Evolutionary conservation across 1,140 invertebrate genomes (phyloP), one percentile per base, ranked within the genome.

Genomic region (Maconellicoccus hirsutus): DNA sequence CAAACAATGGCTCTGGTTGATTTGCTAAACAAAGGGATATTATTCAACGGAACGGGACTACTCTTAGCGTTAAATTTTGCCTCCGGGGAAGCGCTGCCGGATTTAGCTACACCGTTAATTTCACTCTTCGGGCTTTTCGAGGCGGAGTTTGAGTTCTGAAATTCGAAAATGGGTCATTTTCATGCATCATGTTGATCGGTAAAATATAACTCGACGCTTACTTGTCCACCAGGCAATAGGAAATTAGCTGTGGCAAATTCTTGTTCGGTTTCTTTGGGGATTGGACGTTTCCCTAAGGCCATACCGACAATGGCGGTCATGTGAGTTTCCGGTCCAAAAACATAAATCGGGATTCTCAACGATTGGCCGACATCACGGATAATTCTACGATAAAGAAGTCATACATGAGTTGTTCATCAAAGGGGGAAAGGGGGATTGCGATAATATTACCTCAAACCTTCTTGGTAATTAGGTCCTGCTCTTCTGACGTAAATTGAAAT

Each of bases 261-360:
- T 74, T 85, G 80, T 75, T 87, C 81, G 39, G 83, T 78, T 26
- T 83, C 81, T 75, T 86, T 82, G 0, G 94, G 92, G 75, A 98
- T 93, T 16, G 91, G 86, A 66, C 89, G 84, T 77, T 94, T 96
- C 21, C 94, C 94, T 61, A 99, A 81, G 0, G 97, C 97, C 87
- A 98, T 96, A 12, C 94, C 94, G 73, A 98, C 97, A 78, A 99
- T 98, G 10, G 95, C 91, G 0, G 98, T 99, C 98, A 99, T 99
- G 80, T 99, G 97, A 10, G 94, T 97, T 80, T 99, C 98, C 0
- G 97, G 97, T 0, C 98, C 98, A 79, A 98, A 99, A 26, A 99
- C 97, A 78, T 91, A 86, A 74, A 98, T 86, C 0, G 96, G 94
- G 76, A 99, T 92, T 66, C 91, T 91, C 22, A 97, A 83, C 21